phyloP scores from a whole-genome alignment of 2,888 invertebrate species.

The Watsonalla cultraria region DNA sequence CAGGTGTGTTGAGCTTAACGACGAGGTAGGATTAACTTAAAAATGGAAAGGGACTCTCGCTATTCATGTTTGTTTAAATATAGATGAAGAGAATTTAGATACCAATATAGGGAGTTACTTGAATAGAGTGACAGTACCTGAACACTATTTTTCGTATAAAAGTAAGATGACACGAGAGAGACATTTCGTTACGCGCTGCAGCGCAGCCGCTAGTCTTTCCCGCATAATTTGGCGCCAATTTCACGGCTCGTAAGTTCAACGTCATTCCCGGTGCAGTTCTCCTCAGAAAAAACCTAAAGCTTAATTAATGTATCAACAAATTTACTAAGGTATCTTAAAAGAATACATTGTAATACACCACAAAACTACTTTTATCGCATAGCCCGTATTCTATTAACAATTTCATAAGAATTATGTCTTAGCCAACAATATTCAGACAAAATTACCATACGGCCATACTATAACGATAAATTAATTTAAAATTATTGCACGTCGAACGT shows the following conservation, averaged over 20 bases:
- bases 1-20: not conserved
- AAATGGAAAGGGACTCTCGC: not conserved
- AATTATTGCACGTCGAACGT: conserved; percentile 21
- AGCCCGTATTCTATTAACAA: too few species aligned
- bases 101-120: too few species aligned
- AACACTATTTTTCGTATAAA: not conserved
- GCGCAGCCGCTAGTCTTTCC: not conserved
- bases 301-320: too few species aligned
- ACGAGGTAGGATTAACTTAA: not conserved
- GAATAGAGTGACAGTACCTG: not conserved
- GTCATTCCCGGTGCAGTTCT: not conserved
- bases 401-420: not conserved
- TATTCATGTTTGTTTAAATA: too few species aligned
- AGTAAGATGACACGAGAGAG: not conserved
- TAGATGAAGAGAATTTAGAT: too few species aligned
- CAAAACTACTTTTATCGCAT: too few species aligned
- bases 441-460: too few species aligned
- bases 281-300: not conserved
- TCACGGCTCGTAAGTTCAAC: not conserved
- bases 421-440: not conserved
- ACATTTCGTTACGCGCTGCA: not conserved
- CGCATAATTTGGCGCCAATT: not conserved
- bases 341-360: too few species aligned
- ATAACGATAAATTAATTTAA: conserved; percentile 6
- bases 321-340: too few species aligned